These are phyloP conservation scores for Anarhynchus alexandrinus DNA, from an alignment of 2,113 vertebrate genomes.

Conservation along the genomic window DNA sequence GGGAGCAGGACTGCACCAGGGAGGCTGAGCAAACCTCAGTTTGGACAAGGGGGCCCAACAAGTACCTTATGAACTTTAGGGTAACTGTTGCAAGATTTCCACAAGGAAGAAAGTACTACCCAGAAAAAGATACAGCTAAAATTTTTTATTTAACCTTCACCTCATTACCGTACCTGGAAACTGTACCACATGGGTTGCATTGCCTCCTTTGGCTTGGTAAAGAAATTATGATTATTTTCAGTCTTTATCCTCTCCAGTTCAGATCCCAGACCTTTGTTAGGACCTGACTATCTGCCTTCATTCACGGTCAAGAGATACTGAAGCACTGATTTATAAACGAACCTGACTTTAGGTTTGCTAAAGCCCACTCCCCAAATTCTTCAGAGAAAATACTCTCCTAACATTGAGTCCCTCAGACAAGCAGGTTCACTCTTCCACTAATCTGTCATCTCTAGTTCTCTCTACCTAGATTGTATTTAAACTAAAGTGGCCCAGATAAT, in stretches of 20 bases:
- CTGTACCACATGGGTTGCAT: not conserved
- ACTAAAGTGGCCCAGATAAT: not conserved
- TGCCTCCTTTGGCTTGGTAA: not conserved
- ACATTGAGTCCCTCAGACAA: not conserved
- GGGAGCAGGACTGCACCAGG: not conserved
- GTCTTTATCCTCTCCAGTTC: not conserved
- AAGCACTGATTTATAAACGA: not conserved
- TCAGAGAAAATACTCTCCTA: not conserved
- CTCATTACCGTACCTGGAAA: not conserved
- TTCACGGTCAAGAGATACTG: not conserved
- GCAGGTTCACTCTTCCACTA: not conserved
- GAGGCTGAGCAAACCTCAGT: not conserved
- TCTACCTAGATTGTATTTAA: not conserved
- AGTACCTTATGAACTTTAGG: not conserved
- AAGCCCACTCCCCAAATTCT: not conserved
- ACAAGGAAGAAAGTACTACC: not conserved
- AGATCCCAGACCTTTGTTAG: not conserved
- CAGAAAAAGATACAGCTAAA: not conserved
- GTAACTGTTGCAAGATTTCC: not conserved
- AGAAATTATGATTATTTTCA: not conserved
- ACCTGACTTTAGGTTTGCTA: not conserved
- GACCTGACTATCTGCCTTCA: not conserved
- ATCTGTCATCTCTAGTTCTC: not conserved
- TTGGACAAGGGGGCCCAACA: not conserved
- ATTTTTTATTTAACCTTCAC: not conserved